A percentile compares a stretch with the other conserved stretches of the same genome.
Conservation (phyloP, 1,140 invertebrate species). For the Drosophila tristis region DNA sequence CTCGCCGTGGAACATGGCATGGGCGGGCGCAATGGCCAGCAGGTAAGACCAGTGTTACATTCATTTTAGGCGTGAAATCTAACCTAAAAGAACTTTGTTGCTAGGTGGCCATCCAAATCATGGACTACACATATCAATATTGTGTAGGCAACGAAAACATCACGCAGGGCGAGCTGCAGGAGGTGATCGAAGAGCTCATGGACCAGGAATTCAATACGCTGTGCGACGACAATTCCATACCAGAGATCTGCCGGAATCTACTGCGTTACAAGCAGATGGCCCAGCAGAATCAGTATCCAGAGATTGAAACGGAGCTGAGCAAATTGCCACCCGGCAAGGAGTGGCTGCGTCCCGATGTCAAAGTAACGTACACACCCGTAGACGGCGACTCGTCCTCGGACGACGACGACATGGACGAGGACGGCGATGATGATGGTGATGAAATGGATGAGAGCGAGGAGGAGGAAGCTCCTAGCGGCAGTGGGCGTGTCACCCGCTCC, state of each 20-base stretch:
- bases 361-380: conserved; percentile 70
- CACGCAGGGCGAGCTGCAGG: conserved; percentile 86
- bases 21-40: conserved; percentile 87
- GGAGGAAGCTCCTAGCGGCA: conserved; percentile 57
- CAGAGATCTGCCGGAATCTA: conserved; percentile 85
- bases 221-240: conserved; percentile 87
- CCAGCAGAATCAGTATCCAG: conserved; percentile 80
- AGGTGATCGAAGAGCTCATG: conserved; percentile 87
- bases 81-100: conserved; percentile 53
- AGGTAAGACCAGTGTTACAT: conserved; percentile 76
- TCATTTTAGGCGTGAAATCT: conserved; percentile 10
- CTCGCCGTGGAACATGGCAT: conserved; percentile 88
- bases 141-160: conserved; percentile 86
- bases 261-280: conserved; percentile 84
- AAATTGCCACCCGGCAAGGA: conserved; percentile 81
- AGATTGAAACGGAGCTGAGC: conserved; percentile 80
- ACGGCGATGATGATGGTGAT: conserved; percentile 57
- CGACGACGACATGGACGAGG: conserved; percentile 81
- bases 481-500: conserved; percentile 64
- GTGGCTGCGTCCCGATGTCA: conserved; percentile 82
- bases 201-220: conserved; percentile 88
- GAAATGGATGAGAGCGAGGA: conserved; percentile 77
- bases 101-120: conserved; percentile 86
- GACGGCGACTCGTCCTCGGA: conserved; percentile 84
- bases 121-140: conserved; percentile 86